Evolutionary conservation across 2,797 vertebrate species (phyloP), one percentile per base, ranked within the genome.

Genomic region (Rallus crepitans): DNA sequence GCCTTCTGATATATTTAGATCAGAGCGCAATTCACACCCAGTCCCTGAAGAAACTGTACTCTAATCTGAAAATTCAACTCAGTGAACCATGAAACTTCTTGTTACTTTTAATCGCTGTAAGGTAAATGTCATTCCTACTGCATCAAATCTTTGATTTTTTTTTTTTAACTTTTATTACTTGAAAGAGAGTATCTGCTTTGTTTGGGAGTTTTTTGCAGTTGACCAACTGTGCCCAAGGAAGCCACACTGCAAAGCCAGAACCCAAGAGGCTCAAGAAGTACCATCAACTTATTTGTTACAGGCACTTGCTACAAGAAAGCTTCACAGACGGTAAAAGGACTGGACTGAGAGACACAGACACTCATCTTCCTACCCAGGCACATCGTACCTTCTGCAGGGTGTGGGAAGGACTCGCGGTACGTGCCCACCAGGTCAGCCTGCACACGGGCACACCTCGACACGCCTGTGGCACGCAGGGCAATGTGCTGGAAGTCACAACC

Each of bases 1-100:
- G 87, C 93, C 70, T 87, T 90, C 82, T 70, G 90, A 87, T 94
- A 78, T 50, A 95, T 95, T 95, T 84, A 95, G 88, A 94, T 69
- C 81, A 70, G 77, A 11, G 37, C 0, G 3, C 91, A 84, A 72
- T 90, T 90, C 90, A 87, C 85, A 79, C 94, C 70, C 56, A 21
- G 83, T 68, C 90, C 77, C 85, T 77, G 53, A 88, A 93, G 93
- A 88, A 94, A 88, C 72, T n/a, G 30, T 21, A 31, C 66, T 92
- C 69, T 48, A 59, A 88, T 76, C 91, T 60, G 77, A 79, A 94
- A 95, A 93, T 87, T 87, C 92, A 84, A 64, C 61, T 78, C 39
- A 0, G 53, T 15, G 77, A 95, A 77, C 88, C 96, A 61, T 53
- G 86, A 84, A 96, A 93, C 82, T 95, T 96, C 94, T 82, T 60